Evolutionary conservation across 1,140 invertebrate genomes (phyloP).

Genomic region (Condylostylus longicornis): DNA sequence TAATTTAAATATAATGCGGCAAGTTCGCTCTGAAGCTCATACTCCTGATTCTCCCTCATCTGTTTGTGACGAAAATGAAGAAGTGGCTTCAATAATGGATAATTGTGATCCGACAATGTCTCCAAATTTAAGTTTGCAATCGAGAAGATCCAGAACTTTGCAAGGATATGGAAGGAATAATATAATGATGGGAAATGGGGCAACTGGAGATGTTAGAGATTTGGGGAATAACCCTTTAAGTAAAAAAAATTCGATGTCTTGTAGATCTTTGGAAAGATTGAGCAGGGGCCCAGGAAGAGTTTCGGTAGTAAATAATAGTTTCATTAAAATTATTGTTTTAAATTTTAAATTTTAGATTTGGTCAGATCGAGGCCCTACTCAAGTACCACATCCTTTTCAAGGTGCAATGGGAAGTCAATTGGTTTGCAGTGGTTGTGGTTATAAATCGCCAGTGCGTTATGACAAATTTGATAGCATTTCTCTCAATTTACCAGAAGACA

Average conservation of each 20-base stretch:
- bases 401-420: slow-evolving; percentile 74
- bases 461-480: slow-evolving; percentile 83
- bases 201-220: slow-evolving; percentile 7
- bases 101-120: slow-evolving; percentile 10
- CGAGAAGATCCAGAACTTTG: slow-evolving; percentile 13
- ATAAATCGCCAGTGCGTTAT: slow-evolving; percentile 70
- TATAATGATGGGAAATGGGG: no score
- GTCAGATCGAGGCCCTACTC: slow-evolving; percentile 34
- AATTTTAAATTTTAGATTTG: slow-evolving; percentile 14
- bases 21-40: slow-evolving; percentile 29
- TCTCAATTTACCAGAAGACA: slow-evolving; percentile 48
- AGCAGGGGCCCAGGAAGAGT: slow-evolving; percentile 28
- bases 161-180: slow-evolving; percentile 6
- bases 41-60: slow-evolving; percentile 30
- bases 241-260: slow-evolving; percentile 22
- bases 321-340: neutral
- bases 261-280: slow-evolving; percentile 32
- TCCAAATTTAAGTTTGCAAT: slow-evolving; percentile 3
- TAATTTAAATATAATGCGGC: slow-evolving; percentile 19
- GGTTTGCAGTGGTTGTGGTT: slow-evolving; percentile 61
- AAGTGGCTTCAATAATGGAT: slow-evolving; percentile 8
- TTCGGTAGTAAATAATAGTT: slow-evolving; percentile 14
- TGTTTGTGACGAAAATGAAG: slow-evolving; percentile 22
- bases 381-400: slow-evolving; percentile 47
- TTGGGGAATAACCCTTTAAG: slow-evolving; percentile 22